Evolutionary conservation across 2,113 vertebrate species (phyloP).

Genomic region (Phrynocephalus versicolor): DNA sequence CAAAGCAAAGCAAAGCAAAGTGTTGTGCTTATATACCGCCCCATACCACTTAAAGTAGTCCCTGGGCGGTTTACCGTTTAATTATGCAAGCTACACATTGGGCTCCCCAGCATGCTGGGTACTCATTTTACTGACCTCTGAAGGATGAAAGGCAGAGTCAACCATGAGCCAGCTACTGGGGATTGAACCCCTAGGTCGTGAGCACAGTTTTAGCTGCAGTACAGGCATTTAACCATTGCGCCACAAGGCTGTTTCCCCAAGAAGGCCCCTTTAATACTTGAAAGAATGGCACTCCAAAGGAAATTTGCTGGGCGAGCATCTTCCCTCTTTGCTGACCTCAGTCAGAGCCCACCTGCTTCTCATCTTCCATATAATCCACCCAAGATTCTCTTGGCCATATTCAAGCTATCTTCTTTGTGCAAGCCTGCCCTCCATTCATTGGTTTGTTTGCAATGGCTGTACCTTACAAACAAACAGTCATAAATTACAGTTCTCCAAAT

Average conservation of each 20-base stretch:
- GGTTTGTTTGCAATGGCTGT: neutral
- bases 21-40: too few species aligned
- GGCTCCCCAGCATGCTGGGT: too few species aligned
- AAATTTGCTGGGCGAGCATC: neutral
- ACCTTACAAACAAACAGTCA: neutral
- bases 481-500: neutral
- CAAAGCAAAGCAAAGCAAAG: too few species aligned
- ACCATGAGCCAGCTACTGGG: too few species aligned
- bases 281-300: neutral
- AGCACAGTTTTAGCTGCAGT: too few species aligned
- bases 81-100: too few species aligned
- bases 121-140: too few species aligned
- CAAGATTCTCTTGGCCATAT: conserved; percentile 4
- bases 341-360: conserved; percentile 21
- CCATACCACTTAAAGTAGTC: too few species aligned
- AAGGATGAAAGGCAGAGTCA: too few species aligned
- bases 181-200: too few species aligned
- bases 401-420: neutral
- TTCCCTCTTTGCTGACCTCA: conserved; percentile 9
- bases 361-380: conserved; percentile 8
- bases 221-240: too few species aligned
- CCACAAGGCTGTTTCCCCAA: neutral
- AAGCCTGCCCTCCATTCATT: neutral
- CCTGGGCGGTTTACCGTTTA: too few species aligned
- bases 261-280: neutral